Evolutionary conservation across 1,140 invertebrate species (phyloP).

Genomic region (Mylabris phalerata): DNA sequence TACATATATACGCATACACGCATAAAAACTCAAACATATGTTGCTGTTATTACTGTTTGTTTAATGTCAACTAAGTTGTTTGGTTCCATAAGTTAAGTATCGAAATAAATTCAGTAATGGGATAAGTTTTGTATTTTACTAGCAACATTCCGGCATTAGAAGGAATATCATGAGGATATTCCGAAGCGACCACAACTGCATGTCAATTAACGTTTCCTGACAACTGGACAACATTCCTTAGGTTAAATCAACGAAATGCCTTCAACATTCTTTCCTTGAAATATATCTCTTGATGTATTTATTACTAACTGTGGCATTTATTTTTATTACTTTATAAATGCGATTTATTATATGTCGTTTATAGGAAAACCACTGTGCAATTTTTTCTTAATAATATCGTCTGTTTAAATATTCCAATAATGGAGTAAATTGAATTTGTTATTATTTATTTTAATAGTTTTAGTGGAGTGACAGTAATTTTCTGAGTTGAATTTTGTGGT

Average conservation of each 20-base stretch:
- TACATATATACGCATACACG: no score
- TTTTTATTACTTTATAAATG: slow-evolving; percentile 3
- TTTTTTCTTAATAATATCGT: no score
- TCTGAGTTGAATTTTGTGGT: background rate
- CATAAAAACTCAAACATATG: no score
- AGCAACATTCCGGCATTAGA: slow-evolving; percentile 17
- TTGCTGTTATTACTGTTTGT: slow-evolving; percentile 3
- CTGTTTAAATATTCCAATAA: no score
- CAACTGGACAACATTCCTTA: slow-evolving; percentile 25
- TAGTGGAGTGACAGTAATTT: no score
- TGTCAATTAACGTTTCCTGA: slow-evolving; percentile 29
- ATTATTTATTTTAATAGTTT: no score
- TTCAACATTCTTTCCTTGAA: slow-evolving; percentile 17
- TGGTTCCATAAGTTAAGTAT: no score
- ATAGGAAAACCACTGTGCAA: no score
- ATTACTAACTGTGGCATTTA: slow-evolving; percentile 17
- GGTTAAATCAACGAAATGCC: slow-evolving; percentile 32
- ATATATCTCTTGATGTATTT: slow-evolving; percentile 30
- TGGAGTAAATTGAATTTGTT: no score
- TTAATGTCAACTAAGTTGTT: background rate
- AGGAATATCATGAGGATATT: slow-evolving; percentile 20
- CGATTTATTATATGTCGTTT: background rate
- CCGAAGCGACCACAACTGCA: slow-evolving; percentile 22
- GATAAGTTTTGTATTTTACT: slow-evolving; percentile 14
- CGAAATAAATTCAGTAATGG: slow-evolving; percentile 12